Evolutionary conservation across 2,888 invertebrate genomes (phyloP), one percentile per base, ranked within the genome.

Genomic region (Drosophila flavopinicola): DNA sequence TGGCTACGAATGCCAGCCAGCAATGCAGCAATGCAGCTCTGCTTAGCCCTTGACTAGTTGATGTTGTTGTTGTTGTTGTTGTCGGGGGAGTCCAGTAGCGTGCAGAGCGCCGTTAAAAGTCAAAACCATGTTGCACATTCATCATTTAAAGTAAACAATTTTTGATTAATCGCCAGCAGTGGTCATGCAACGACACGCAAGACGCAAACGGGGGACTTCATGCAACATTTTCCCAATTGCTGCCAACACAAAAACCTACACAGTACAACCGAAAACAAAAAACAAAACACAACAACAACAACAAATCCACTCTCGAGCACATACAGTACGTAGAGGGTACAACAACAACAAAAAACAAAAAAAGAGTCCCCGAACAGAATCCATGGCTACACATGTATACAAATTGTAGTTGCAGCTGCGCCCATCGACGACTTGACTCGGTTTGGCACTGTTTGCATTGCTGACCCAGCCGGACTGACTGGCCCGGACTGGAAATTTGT

Each of bases 61-160:
- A 6, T 17, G 30, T 29, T 32, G 23, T 6, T 45, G 24, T 5
- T 47, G 13, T 32, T 39, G 42, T 42, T 51, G 23, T 20, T 57
- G 25, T 42, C 37, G 41, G 24, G 10, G 35, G 32, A 7, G 32
- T 11, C 35, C 39, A 37, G 58, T 47, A 47, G 65, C 78, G 58
- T 68, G 79, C 54, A 39, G 66, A 56, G 61, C 70, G 59, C 66
- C 68, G 76, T 69, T 75, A 72, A 70, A 78, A 74, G 84, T 83
- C 77, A 76, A 72, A 84, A 66, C 75, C 72, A 77, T 85, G 83
- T 85, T 73, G 75, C 79, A 83, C 88, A 88, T 88, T 85, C 83
- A 85, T 88, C 85, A 86, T 83, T 83, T 85, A 75, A 71, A 82
- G 87, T 78, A 87, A 87, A 85, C 75, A 84, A 80, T 86, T 87